Evolutionary conservation across 2,888 invertebrate genomes (phyloP).

Genomic region (Clusia tigrina): DNA sequence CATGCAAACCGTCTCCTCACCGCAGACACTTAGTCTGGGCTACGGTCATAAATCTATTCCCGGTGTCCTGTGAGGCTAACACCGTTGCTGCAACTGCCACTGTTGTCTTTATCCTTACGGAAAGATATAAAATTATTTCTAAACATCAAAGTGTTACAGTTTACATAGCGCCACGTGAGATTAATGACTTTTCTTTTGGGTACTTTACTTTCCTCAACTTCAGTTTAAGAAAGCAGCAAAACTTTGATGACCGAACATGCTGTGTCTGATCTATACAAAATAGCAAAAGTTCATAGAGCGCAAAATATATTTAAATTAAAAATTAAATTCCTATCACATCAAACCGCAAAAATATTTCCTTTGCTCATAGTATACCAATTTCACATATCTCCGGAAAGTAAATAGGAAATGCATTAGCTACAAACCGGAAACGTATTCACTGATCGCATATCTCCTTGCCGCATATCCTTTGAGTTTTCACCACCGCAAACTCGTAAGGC

Average conservation of each 20-base stretch:
- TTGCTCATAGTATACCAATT: background rate
- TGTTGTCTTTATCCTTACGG: slow-evolving; percentile 25
- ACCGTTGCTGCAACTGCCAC: slow-evolving; percentile 27
- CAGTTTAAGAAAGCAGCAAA: too few relatives aligned
- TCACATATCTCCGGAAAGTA: slow-evolving; percentile 46
- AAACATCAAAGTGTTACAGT: slow-evolving; percentile 55
- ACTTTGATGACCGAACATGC: slow-evolving; percentile 19
- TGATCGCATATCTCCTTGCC: slow-evolving; percentile 51
- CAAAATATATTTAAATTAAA: slow-evolving; percentile 28
- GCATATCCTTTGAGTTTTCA: slow-evolving; percentile 10
- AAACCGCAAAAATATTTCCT: background rate
- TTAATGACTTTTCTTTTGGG: slow-evolving; percentile 50
- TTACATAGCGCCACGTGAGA: slow-evolving; percentile 52
- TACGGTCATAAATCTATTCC: slow-evolving; percentile 58
- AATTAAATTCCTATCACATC: slow-evolving; percentile 24
- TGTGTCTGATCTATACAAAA: background rate
- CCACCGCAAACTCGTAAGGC: slow-evolving; percentile 34
- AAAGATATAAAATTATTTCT: slow-evolving; percentile 47
- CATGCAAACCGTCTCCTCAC: slow-evolving; percentile 44
- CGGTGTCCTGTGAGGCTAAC: slow-evolving; percentile 45
- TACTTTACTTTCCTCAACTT: slow-evolving; percentile 29
- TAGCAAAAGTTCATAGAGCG: slow-evolving; percentile 24
- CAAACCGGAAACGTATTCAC: slow-evolving; percentile 59
- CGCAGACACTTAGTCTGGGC: slow-evolving; percentile 62
- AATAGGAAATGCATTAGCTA: slow-evolving; percentile 61